These are phyloP conservation scores for Nezara viridula DNA, from an alignment of 2,888 invertebrate genomes.

Conservation along the genomic window DNA sequence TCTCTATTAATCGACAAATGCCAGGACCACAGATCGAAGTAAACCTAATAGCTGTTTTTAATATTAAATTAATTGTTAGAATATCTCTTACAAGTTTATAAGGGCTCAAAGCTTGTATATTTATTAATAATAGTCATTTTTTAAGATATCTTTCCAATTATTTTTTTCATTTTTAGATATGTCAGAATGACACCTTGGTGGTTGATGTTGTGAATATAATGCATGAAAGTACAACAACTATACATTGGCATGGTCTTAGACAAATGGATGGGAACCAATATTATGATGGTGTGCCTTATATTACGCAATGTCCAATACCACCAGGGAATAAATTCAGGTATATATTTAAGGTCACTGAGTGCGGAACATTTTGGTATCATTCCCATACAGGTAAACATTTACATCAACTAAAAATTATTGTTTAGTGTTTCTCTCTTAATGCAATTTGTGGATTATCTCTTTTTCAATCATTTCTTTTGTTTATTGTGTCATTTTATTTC, in stretches of 20 bases:
- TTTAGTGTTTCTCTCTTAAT: not conserved
- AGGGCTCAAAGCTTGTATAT: too few relatives aligned
- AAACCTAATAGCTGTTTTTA: not conserved
- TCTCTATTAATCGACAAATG: not conserved
- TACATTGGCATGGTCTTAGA: conserved; percentile 8
- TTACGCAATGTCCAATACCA: not conserved
- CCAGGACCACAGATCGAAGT: not conserved
- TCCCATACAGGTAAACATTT: conserved; percentile 15
- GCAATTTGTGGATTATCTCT: not conserved
- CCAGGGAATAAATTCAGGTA: conserved; percentile 35
- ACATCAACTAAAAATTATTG: not conserved
- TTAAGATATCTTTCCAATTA: too few relatives aligned
- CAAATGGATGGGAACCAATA: not conserved
- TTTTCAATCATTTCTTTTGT: not conserved
- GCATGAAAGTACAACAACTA: not conserved
- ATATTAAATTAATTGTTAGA: not conserved
- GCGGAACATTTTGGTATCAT: conserved; percentile 33
- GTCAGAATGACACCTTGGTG: conserved; percentile 20
- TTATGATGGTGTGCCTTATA: conserved; percentile 12
- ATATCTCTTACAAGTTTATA: too few relatives aligned
- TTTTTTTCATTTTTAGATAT: not conserved
- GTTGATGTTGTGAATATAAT: conserved; percentile 15
- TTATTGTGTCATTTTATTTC: too few relatives aligned
- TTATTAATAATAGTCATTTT: too few relatives aligned
- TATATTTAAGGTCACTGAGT: not conserved